These are phyloP conservation scores for Drepanosiphum platanoidis DNA, from an alignment of 2,888 invertebrate genomes.

Conservation along the genomic window DNA sequence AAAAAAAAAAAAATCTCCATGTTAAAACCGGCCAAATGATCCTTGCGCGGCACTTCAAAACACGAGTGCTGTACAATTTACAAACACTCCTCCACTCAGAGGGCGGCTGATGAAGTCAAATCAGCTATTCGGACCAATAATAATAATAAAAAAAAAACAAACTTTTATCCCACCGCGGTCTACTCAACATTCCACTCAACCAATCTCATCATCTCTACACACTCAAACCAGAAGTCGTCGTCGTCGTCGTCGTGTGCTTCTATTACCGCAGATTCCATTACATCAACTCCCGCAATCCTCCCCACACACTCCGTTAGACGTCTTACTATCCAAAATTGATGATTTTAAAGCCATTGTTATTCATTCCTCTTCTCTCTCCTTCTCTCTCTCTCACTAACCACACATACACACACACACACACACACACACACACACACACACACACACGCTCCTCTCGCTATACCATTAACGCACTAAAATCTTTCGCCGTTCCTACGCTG, in stretches of 20 bases:
- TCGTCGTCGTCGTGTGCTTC: not conserved
- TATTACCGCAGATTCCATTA: not conserved
- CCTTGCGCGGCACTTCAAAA: not conserved
- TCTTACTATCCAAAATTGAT: not conserved
- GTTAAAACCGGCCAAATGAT: not conserved
- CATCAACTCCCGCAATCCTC: not conserved
- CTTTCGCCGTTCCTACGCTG: not conserved
- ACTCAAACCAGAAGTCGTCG: not conserved
- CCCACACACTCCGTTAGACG: not conserved
- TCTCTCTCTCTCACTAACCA: not conserved
- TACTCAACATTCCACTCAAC: not conserved
- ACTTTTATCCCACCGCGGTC: not conserved
- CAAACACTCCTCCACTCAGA: not conserved
- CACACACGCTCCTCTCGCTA: too few relatives aligned
- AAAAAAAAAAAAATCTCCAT: too few relatives aligned
- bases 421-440: too few relatives aligned
- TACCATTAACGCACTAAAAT: not conserved
- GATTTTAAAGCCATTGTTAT: not conserved
- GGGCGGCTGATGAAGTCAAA: not conserved
- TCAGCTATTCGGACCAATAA: not conserved
- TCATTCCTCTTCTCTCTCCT: not conserved
- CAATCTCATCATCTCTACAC: not conserved
- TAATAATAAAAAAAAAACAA: not conserved
- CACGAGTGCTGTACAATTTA: not conserved
- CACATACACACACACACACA: too few relatives aligned